Percentiles rank a stretch among this genome's conserved stretches.
Evolutionary conservation across 1,140 invertebrate species (phyloP).

Genomic region (Homalodisca vitripennis): DNA sequence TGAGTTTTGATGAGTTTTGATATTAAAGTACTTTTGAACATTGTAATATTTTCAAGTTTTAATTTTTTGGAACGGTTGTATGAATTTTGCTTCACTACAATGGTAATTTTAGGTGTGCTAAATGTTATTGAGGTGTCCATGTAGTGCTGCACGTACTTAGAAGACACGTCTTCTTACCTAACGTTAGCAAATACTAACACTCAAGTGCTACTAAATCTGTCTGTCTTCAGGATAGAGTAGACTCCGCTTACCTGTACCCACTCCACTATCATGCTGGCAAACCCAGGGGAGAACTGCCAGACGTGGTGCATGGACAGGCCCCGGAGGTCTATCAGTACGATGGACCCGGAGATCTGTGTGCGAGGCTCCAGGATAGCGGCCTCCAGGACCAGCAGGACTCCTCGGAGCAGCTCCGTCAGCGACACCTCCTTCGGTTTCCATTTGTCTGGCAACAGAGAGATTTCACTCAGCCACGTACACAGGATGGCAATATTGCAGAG

Average conservation of each 20-base stretch:
- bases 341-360: slow-evolving; percentile 59
- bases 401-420: slow-evolving; percentile 57
- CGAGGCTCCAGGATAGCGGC: slow-evolving; percentile 60
- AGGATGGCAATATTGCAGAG: no score
- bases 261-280: slow-evolving; percentile 60
- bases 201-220: not conserved
- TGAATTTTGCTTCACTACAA: no score
- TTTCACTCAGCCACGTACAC: no score
- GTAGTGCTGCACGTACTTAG: no score
- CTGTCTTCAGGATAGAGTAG: not conserved
- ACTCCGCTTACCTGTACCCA: slow-evolving; percentile 60
- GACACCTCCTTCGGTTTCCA: slow-evolving; percentile 64
- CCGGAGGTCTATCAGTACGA: slow-evolving; percentile 67
- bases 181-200: not conserved
- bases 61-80: no score
- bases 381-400: slow-evolving; percentile 57
- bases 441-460: no score
- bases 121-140: no score
- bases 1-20: no score
- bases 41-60: no score
- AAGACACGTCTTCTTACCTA: no score
- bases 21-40: no score
- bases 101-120: no score
- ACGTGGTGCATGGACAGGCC: slow-evolving; percentile 64
- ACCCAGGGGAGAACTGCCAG: slow-evolving; percentile 67